Percentiles rank a stretch among this genome's conserved stretches.
phyloP scores from a whole-genome alignment of 2,797 vertebrate genomes.

The Anguilla obscura region DNA sequence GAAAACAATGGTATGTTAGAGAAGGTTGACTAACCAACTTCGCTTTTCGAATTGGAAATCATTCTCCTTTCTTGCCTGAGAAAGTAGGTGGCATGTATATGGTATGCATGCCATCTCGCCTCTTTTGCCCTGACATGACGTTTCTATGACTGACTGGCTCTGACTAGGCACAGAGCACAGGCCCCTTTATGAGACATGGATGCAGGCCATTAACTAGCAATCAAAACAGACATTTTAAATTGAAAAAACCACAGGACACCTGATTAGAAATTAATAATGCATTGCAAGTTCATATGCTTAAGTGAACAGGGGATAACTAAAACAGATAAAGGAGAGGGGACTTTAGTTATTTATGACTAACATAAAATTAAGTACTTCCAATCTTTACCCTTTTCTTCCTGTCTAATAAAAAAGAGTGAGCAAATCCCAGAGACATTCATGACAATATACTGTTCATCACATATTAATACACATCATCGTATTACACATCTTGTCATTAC shows the following conservation, averaged over 20 bases:
- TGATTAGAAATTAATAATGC: conserved; percentile 35
- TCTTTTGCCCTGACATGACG: background rate
- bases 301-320: conserved; percentile 24
- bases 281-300: conserved; percentile 30
- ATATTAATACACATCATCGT: too few species aligned
- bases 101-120: background rate
- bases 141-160: background rate
- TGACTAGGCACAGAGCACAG: background rate
- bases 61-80: background rate
- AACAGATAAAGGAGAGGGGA: conserved; percentile 24
- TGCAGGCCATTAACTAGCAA: conserved; percentile 27
- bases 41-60: background rate
- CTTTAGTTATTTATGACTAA: conserved; percentile 25
- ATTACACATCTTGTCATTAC: background rate
- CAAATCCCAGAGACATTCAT: background rate
- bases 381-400: background rate
- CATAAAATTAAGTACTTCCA: conserved; percentile 16
- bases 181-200: conserved; percentile 12
- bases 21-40: background rate
- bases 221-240: conserved; percentile 32
- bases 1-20: background rate
- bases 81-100: background rate
- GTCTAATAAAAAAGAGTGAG: background rate
- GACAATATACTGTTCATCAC: background rate
- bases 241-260: conserved; percentile 28